A percentile compares a stretch with the other conserved stretches of the same genome.
Evolutionary conservation across 2,888 invertebrate genomes (phyloP).

Genomic region (Stegana nigrithorax): DNA sequence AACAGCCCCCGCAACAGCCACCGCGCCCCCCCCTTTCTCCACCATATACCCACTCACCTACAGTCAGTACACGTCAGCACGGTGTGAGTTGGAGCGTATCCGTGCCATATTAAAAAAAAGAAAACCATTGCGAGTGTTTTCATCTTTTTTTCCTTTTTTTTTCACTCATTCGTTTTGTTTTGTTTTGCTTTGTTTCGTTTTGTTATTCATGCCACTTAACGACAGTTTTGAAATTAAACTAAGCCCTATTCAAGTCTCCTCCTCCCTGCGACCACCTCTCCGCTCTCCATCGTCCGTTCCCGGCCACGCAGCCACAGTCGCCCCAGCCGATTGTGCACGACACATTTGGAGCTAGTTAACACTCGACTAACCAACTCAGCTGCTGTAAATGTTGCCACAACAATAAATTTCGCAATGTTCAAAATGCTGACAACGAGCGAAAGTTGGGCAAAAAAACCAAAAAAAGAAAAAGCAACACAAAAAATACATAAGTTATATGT

Average conservation of each 20-base stretch:
- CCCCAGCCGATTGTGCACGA: neutral
- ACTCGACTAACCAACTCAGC: constrained; percentile 13
- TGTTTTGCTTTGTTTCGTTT: neutral
- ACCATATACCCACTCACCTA: too few relatives aligned
- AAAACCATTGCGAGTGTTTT: neutral
- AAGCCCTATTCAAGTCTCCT: constrained; percentile 12
- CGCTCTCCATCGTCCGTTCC: neutral
- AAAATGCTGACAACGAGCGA: constrained; percentile 8
- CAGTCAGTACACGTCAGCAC: neutral
- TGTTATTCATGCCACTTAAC: constrained; percentile 15
- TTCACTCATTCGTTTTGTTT: neutral
- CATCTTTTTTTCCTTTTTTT: neutral
- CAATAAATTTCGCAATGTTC: neutral
- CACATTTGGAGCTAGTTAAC: constrained; percentile 12
- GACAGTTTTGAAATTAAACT: constrained; percentile 20
- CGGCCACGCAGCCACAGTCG: neutral
- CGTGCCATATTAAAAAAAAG: neutral
- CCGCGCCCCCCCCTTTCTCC: neutral
- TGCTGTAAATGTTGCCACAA: constrained; percentile 13
- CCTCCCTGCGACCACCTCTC: neutral
- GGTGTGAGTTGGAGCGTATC: neutral
- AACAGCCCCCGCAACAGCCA: neutral
- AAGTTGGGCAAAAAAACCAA: neutral
- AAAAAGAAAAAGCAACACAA: neutral
- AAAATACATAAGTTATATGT: neutral